Conservation (phyloP, 2,797 vertebrate genomes). For the Semaprochilodus insignis region DNA sequence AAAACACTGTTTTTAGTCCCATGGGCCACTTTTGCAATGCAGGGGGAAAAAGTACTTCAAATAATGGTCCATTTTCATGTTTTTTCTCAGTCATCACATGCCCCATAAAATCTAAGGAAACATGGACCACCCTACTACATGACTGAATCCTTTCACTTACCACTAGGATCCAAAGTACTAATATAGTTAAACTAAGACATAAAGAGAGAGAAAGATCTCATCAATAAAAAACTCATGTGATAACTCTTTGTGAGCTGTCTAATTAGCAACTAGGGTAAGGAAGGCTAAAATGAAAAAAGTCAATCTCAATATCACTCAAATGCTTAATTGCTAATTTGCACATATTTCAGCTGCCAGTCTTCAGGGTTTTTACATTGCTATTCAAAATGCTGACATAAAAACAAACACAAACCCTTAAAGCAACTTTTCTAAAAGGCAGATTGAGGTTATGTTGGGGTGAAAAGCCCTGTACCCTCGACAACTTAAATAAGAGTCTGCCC, state of each 20-base stretch:
- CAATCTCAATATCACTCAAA: too few relatives aligned
- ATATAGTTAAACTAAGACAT: too few relatives aligned
- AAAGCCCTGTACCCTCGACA: constrained; percentile 38
- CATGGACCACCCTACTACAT: too few relatives aligned
- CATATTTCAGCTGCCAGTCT: too few relatives aligned
- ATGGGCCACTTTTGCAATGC: not conserved
- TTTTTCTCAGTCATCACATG: not conserved
- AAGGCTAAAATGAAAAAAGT: too few relatives aligned
- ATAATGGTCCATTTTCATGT: not conserved
- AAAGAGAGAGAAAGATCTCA: too few relatives aligned
- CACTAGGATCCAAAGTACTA: too few relatives aligned
- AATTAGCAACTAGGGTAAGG: too few relatives aligned
- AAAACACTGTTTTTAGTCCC: not conserved
- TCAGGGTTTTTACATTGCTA: not conserved
- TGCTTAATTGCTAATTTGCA: too few relatives aligned
- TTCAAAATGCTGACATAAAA: not conserved
- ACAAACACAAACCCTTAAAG: not conserved
- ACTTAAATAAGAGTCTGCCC: constrained; percentile 55
- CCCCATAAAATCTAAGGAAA: not conserved
- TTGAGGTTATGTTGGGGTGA: constrained; percentile 35
- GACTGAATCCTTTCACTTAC: too few relatives aligned
- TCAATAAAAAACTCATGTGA: too few relatives aligned
- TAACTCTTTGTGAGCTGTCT: too few relatives aligned
- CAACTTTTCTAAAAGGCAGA: constrained; percentile 34
- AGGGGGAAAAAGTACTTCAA: not conserved